Base-by-base conservation (phyloP, 2,113 vertebrate species). In the Cephalopholis sonnerati region DNA sequence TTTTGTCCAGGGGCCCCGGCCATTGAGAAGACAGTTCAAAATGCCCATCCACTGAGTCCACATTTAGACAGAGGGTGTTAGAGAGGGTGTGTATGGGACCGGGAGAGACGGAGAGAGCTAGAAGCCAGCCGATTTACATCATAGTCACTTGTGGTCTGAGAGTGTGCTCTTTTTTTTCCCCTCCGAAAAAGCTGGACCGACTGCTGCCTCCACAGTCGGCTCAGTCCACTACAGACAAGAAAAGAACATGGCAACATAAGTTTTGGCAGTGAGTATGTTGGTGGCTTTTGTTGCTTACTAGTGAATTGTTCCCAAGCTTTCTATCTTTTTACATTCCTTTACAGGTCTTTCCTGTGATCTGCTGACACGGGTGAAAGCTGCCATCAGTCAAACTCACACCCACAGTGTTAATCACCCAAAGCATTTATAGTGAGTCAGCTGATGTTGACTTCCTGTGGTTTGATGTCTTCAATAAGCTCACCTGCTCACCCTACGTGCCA, bases 1-100 rank as follows among this genome's bases (percentile, higher is more conserved):
- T 92, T 95, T 96, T 96, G 95, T 95, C 84, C 91, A 16, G 74
- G 69, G 89, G 84, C 80, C 87, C 73, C 62, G 25, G 91, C 92
- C 90, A 93, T 93, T 95, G 91, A 95, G 94, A 71, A 64, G 86
- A 93, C 87, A 74, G 91, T 93, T 93, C 91, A 93, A 93, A 95
- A 94, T 91, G 91, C 87, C 93, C 88, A 87, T 94, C 91, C 89
- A 93, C 85, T 89, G 92, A 89, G 86, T 87, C 90, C 92, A 89
- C 90, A 92, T 94, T 91, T 89, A 91, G 86, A 93, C 69, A 77
- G 89, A 89, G 86, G 74, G 81, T 80, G 87, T 88, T 77, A 79
- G 68, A 69, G 87, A 76, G 83, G 75, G 75, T 79, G 87, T 74
- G 83, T 62, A 29, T 67, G 79, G 66, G 82, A 53, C 77, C 15